Percentiles rank a stretch among this genome's conserved stretches.
Conservation (phyloP, 2,888 invertebrate species). For the Neuroscelio doddi region DNA sequence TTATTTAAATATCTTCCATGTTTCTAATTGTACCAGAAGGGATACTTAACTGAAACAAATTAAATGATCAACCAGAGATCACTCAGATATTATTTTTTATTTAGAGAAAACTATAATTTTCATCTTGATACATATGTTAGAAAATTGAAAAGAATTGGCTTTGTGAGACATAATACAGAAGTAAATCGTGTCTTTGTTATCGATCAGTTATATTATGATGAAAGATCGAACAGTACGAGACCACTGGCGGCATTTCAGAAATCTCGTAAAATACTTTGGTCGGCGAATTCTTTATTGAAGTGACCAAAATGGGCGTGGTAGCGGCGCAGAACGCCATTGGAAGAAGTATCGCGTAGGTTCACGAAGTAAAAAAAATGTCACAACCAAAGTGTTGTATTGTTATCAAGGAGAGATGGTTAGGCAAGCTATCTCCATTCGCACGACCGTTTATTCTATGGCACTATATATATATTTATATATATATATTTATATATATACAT, state of each 20-base stretch:
- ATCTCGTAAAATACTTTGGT: background rate
- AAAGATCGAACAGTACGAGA: background rate
- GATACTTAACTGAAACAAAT: no score
- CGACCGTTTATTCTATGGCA: slow-evolving; percentile 5
- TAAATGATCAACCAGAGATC: no score
- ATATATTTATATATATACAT: no score
- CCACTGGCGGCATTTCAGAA: background rate
- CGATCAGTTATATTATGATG: slow-evolving; percentile 3
- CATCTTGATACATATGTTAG: no score
- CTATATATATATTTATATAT: no score
- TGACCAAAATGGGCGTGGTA: slow-evolving; percentile 30
- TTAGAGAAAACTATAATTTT: no score
- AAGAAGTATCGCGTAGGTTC: background rate
- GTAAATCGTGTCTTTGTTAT: background rate
- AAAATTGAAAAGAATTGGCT: no score
- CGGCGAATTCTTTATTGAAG: slow-evolving; percentile 12
- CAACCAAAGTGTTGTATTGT: slow-evolving; percentile 22
- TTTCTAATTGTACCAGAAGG: no score
- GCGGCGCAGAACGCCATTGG: slow-evolving; percentile 16
- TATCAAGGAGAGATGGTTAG: slow-evolving; percentile 23
- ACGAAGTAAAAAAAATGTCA: background rate
- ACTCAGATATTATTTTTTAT: no score
- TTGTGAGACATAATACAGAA: no score
- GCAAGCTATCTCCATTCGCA: slow-evolving; percentile 12
- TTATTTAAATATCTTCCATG: no score